Percentiles rank a stretch among this genome's conserved stretches.
Evolutionary conservation across 1,140 invertebrate species (phyloP).

Genomic region (Helicoverpa armigera): DNA sequence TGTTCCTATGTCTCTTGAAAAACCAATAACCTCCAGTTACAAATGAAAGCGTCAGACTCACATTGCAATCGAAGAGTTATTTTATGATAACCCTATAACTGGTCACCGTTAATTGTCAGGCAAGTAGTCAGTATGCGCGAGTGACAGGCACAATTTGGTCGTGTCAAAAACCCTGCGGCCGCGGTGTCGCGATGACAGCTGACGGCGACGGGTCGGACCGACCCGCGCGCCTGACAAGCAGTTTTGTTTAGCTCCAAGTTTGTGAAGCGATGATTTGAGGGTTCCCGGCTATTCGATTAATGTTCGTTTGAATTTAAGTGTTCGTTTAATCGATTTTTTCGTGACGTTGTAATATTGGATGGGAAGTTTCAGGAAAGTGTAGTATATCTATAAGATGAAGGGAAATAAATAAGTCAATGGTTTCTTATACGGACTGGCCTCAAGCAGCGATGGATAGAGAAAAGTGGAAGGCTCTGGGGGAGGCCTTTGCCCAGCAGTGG

Average conservation of each 20-base stretch:
- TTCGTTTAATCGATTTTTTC: not conserved
- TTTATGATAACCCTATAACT: constrained; percentile 15
- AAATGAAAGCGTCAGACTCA: constrained; percentile 21
- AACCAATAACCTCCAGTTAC: not conserved
- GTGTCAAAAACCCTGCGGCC: constrained; percentile 60
- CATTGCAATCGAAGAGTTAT: constrained; percentile 18
- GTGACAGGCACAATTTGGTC: constrained; percentile 67
- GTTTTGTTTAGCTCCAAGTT: constrained; percentile 44
- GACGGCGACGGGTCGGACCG: constrained; percentile 39
- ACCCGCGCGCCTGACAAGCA: constrained; percentile 19
- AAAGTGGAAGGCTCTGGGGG: too few relatives aligned
- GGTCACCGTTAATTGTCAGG: constrained; percentile 60
- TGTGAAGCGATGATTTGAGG: constrained; percentile 21
- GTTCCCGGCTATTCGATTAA: constrained; percentile 11
- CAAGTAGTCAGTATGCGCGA: constrained; percentile 42
- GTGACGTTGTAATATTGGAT: too few relatives aligned
- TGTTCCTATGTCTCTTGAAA: not conserved
- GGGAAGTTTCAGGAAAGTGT: not conserved
- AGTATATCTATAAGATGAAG: not conserved
- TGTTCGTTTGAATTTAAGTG: not conserved
- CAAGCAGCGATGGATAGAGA: too few relatives aligned
- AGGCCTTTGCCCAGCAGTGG: too few relatives aligned
- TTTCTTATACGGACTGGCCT: too few relatives aligned
- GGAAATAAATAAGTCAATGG: too few relatives aligned
- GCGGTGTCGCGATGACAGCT: constrained; percentile 49